Percentiles rank a stretch among this genome's conserved stretches.
Conservation (phyloP, 2,888 invertebrate genomes). For the Pollenia labialis region DNA sequence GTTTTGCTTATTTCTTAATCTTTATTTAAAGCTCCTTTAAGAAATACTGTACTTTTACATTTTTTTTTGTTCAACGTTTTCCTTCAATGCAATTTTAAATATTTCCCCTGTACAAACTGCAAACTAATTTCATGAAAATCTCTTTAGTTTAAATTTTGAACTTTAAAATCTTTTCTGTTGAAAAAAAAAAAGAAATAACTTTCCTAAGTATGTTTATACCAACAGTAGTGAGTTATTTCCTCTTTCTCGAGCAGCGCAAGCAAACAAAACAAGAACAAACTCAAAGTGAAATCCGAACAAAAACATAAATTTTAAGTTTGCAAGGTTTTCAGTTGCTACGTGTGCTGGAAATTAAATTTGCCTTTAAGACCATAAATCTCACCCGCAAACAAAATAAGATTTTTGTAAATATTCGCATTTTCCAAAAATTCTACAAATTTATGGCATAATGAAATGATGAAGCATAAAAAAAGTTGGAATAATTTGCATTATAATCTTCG, state of each 20-base stretch:
- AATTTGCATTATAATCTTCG: not conserved
- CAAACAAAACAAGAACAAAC: slow-evolving; percentile 13
- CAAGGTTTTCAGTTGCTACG: slow-evolving; percentile 39
- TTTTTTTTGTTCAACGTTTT: not conserved
- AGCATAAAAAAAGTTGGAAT: not conserved
- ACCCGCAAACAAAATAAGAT: slow-evolving; percentile 30
- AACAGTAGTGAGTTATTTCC: slow-evolving; percentile 38
- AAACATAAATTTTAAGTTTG: slow-evolving; percentile 30
- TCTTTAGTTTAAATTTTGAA: not conserved
- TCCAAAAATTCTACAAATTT: slow-evolving; percentile 39
- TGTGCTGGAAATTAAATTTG: slow-evolving; percentile 48
- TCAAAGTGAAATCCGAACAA: not conserved
- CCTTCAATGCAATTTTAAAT: not conserved
- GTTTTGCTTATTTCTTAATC: too few relatives aligned
- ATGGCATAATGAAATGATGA: not conserved
- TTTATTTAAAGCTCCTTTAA: not conserved
- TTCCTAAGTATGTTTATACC: not conserved
- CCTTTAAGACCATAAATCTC: slow-evolving; percentile 47
- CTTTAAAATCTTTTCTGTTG: not conserved
- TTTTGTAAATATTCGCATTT: slow-evolving; percentile 40
- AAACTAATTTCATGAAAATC: slow-evolving; percentile 2
- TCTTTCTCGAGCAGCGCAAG: not conserved
- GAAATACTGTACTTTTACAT: not conserved
- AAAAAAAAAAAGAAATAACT: not conserved
- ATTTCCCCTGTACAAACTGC: not conserved